Percentiles rank a stretch among this genome's conserved stretches.
These are phyloP conservation scores for Globia sparganii DNA, from an alignment of 2,888 invertebrate species.

Conservation along the genomic window DNA sequence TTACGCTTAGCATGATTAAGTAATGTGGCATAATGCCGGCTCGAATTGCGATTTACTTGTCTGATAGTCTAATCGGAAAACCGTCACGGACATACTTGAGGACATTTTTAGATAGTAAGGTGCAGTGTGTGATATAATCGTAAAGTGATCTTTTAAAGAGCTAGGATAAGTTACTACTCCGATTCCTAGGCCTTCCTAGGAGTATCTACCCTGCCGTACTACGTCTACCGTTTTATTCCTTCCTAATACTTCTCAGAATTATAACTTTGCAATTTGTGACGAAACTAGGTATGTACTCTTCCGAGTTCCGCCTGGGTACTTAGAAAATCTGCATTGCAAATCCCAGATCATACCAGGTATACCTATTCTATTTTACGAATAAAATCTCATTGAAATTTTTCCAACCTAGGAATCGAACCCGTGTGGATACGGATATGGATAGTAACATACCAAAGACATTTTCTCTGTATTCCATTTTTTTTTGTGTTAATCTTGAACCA, in stretches of 20 bases:
- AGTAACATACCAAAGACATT: neutral
- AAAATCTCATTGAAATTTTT: neutral
- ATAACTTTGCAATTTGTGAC: neutral
- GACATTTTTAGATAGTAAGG: neutral
- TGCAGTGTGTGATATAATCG: constrained; percentile 5
- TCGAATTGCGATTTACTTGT: constrained; percentile 61
- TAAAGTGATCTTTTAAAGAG: constrained; percentile 4
- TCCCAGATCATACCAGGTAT: neutral
- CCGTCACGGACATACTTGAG: constrained; percentile 11
- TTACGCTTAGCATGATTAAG: constrained; percentile 38
- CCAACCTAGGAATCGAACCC: neutral
- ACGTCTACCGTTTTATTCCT: neutral
- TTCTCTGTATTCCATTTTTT: neutral
- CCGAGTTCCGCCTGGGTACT: neutral
- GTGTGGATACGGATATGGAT: neutral
- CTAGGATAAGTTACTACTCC: neutral
- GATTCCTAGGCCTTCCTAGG: neutral
- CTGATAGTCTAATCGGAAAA: constrained; percentile 41
- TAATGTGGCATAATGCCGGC: constrained; percentile 52
- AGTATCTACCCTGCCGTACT: neutral
- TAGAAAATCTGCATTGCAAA: neutral
- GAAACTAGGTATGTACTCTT: neutral
- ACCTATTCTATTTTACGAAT: neutral
- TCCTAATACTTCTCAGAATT: neutral
- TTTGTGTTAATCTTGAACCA: neutral